Conservation (phyloP, 2,113 vertebrate genomes). For the Catharus fuscescens region DNA sequence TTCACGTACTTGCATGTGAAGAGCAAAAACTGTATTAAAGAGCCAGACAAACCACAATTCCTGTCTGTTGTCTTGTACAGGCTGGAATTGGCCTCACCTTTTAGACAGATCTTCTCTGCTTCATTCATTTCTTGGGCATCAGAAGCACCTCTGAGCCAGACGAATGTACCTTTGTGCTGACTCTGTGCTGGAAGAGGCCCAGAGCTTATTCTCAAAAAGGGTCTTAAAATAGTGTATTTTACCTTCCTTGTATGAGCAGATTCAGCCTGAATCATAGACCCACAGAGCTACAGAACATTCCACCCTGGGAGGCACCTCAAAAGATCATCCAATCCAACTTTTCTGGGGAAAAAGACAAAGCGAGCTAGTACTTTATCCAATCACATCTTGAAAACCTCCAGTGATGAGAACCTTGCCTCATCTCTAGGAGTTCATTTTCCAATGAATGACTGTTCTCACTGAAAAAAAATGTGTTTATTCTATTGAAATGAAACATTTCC, state of each 20-base stretch:
- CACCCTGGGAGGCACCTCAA: background rate
- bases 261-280: background rate
- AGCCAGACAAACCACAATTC: background rate
- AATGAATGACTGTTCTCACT: background rate
- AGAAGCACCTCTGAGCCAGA: background rate
- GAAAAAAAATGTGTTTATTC: background rate
- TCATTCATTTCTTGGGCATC: background rate
- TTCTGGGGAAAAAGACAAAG: background rate
- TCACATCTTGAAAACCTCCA: background rate
- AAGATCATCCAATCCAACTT: background rate
- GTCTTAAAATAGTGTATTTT: background rate
- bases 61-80: accelerated
- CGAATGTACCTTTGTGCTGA: background rate
- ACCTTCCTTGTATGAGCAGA: background rate
- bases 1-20: background rate
- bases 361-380: background rate
- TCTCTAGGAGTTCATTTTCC: background rate
- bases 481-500: background rate
- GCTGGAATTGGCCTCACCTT: background rate
- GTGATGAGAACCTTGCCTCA: too few species aligned
- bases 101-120: background rate
- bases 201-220: background rate
- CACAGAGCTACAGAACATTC: background rate
- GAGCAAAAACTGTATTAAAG: accelerated
- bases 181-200: background rate